Conservation (phyloP, 2,797 vertebrate species). For the Oryzias sinensis region DNA sequence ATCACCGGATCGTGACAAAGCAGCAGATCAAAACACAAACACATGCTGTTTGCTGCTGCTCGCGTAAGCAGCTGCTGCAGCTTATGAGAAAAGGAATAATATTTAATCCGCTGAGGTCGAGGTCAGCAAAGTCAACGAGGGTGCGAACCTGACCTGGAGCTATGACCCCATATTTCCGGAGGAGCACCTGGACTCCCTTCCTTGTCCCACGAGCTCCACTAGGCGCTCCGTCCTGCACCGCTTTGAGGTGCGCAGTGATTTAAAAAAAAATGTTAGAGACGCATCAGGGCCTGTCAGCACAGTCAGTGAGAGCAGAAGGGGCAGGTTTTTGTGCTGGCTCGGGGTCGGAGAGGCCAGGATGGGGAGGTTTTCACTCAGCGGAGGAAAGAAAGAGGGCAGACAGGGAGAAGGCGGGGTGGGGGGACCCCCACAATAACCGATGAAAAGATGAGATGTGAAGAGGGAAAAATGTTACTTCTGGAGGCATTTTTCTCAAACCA, state of each 20-base stretch:
- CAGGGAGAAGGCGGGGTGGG: constrained; percentile 13
- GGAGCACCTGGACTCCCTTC: constrained; percentile 31
- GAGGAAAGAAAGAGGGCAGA: constrained; percentile 40
- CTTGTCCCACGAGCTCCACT: constrained; percentile 29
- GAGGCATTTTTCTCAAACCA: constrained; percentile 78
- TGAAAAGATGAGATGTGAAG: constrained; percentile 81
- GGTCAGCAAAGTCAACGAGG: constrained; percentile 49
- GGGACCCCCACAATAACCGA: constrained; percentile 64
- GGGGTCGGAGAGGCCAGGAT: constrained; percentile 18
- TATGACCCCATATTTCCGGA: constrained; percentile 11
- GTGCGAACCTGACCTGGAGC: constrained; percentile 40
- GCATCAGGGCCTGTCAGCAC: constrained; percentile 52
- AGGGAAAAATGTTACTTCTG: constrained; percentile 79
- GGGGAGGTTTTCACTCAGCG: constrained; percentile 53
- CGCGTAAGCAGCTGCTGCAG: neutral
- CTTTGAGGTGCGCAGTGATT: constrained; percentile 52
- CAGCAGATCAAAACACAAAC: constrained; percentile 25
- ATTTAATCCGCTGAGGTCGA: constrained; percentile 26
- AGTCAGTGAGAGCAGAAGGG: constrained; percentile 4
- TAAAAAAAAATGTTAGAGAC: constrained; percentile 43
- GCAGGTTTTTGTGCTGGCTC: neutral
- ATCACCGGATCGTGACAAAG: constrained; percentile 25
- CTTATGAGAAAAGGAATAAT: neutral
- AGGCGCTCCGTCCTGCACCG: constrained; percentile 29
- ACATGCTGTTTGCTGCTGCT: constrained; percentile 24